phyloP scores from a whole-genome alignment of 2,797 vertebrate species.

The Ispidina lecontei region DNA sequence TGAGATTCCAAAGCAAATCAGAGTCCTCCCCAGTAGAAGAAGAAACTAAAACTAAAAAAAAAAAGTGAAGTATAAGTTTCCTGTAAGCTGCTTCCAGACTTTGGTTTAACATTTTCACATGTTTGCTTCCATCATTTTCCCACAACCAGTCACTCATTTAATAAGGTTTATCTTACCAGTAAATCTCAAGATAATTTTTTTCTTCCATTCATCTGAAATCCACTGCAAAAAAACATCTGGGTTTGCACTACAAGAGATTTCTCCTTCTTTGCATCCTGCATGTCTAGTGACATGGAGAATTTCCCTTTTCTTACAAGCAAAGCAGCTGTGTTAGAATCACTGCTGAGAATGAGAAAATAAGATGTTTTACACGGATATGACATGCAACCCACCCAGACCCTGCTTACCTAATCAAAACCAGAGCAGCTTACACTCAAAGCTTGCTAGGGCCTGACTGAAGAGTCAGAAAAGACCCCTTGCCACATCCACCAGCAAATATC shows the following conservation, averaged over 20 bases:
- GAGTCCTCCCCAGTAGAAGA: neutral
- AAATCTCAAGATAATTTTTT: neutral
- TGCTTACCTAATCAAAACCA: neutral
- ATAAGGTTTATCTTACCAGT: neutral
- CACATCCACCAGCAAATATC: neutral
- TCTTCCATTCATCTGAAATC: neutral
- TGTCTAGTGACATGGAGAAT: neutral
- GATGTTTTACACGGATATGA: neutral
- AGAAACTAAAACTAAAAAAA: neutral
- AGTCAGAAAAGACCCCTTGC: neutral
- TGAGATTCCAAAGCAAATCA: neutral
- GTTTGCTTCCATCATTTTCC: neutral
- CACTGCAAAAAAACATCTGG: neutral
- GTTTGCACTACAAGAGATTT: neutral
- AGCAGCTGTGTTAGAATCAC: neutral
- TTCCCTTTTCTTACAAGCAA: neutral
- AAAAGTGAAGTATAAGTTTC: neutral
- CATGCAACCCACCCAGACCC: neutral
- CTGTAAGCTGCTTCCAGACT: neutral
- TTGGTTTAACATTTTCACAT: neutral
- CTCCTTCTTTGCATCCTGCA: neutral
- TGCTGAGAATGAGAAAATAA: neutral
- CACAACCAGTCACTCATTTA: neutral
- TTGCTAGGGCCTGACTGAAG: neutral
- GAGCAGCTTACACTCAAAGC: neutral